phyloP scores from a whole-genome alignment of 2,888 invertebrate genomes.

The Athripsodes cinereus region DNA sequence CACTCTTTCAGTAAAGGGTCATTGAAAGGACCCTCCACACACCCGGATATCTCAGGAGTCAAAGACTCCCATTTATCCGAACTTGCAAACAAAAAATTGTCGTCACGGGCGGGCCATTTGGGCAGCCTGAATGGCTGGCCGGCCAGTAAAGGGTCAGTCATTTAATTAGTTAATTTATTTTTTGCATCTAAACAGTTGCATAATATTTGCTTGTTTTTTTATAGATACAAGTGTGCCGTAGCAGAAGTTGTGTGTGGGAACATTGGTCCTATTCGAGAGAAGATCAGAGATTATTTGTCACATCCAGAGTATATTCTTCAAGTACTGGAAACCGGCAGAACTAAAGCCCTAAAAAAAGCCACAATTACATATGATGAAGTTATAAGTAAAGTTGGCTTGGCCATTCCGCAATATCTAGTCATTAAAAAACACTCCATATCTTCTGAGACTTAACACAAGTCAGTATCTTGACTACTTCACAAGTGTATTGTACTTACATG shows the following conservation, averaged over 20 bases:
- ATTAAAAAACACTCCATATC: background rate
- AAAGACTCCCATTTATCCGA: too few relatives aligned
- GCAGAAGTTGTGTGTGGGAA: slow-evolving; percentile 67
- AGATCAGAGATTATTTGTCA: slow-evolving; percentile 50
- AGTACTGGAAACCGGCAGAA: slow-evolving; percentile 57
- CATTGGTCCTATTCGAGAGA: slow-evolving; percentile 61
- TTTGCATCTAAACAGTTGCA: too few relatives aligned
- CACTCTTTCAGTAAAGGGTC: too few relatives aligned
- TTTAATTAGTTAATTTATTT: slow-evolving; percentile 8
- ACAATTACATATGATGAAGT: slow-evolving; percentile 59
- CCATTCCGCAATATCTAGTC: slow-evolving; percentile 19
- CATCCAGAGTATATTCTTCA: slow-evolving; percentile 58
- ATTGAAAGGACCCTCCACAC: too few relatives aligned
- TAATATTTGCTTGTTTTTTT: too few relatives aligned
- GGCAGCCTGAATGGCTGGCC: too few relatives aligned
- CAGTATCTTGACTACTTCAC: too few relatives aligned
- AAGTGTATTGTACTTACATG: too few relatives aligned
- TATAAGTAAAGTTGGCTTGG: slow-evolving; percentile 53
- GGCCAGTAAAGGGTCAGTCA: background rate
- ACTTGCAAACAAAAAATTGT: too few relatives aligned
- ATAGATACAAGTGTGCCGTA: slow-evolving; percentile 63
- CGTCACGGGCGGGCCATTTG: too few relatives aligned
- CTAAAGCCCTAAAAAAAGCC: slow-evolving; percentile 58
- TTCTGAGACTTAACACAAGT: too few relatives aligned
- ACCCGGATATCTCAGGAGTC: too few relatives aligned